These are phyloP conservation scores for Spea hammondii DNA, from an alignment of 2,797 vertebrate genomes.

Conservation along the genomic window DNA sequence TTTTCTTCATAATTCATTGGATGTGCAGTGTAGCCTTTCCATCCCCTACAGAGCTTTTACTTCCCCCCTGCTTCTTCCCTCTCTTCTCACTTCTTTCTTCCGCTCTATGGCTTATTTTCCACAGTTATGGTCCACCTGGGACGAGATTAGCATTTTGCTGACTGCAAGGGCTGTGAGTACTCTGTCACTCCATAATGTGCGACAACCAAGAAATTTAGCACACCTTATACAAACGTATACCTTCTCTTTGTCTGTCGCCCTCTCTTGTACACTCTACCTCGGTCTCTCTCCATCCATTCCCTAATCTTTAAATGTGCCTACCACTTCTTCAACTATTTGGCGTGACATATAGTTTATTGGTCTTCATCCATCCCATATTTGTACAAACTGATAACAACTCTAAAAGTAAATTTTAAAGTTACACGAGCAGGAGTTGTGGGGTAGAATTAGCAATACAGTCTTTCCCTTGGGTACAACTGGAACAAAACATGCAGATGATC, in stretches of 20 bases:
- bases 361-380: background rate
- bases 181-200: conserved; percentile 31
- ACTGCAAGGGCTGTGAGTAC: conserved; percentile 27
- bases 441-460: conserved; percentile 16
- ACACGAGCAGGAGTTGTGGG: conserved; percentile 23
- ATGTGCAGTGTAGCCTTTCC: conserved; percentile 36
- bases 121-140: conserved; percentile 17
- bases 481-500: conserved; percentile 35
- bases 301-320: conserved; percentile 1
- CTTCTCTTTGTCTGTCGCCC: background rate
- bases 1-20: conserved; percentile 43
- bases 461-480: conserved; percentile 20
- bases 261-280: background rate
- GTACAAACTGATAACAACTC: conserved; percentile 10
- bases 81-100: conserved; percentile 30
- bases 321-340: background rate
- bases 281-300: background rate
- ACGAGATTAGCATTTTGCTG: conserved; percentile 48
- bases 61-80: conserved; percentile 28
- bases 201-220: background rate
- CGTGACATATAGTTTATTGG: too few species aligned
- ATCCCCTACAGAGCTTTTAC: conserved; percentile 25
- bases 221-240: background rate
- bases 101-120: conserved; percentile 37
- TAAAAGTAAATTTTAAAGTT: conserved; percentile 20